Conservation (phyloP, 1,140 invertebrate species). For the Stenopsyche tienmushanensis region DNA sequence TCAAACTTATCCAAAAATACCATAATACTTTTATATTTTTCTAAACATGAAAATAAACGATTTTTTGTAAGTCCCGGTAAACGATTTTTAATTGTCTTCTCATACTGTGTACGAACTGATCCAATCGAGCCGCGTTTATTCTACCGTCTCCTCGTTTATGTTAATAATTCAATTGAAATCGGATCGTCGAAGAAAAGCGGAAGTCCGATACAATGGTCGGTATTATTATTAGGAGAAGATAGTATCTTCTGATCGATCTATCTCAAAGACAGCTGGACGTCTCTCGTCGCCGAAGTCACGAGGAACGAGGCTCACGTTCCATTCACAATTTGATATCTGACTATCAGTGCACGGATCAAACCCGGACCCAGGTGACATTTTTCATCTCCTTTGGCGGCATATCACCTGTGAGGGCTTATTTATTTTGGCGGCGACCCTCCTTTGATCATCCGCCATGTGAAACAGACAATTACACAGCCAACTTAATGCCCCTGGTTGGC, state of each 20-base stretch:
- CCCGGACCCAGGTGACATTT: constrained; percentile 22
- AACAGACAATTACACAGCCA: constrained; percentile 10
- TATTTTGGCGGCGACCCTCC: constrained; percentile 2
- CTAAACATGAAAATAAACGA: no score
- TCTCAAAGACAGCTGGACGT: neutral
- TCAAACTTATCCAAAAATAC: no score
- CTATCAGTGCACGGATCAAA: constrained; percentile 5
- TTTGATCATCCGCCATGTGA: constrained; percentile 18
- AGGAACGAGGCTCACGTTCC: neutral
- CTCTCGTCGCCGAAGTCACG: neutral
- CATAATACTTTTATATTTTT: no score
- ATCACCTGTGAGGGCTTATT: constrained; percentile 14
- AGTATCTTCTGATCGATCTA: neutral
- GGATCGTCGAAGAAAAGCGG: neutral
- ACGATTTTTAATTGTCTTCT: no score
- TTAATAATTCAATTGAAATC: no score
- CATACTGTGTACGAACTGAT: no score
- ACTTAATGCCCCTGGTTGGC: neutral
- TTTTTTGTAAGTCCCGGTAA: no score
- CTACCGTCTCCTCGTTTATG: no score
- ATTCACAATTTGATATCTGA: neutral
- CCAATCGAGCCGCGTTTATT: no score
- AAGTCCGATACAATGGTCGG: neutral
- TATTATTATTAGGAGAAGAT: neutral
- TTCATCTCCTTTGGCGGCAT: constrained; percentile 21